Evolutionary conservation across 2,797 vertebrate species (phyloP).

Genomic region (Emydoidea blandingii): DNA sequence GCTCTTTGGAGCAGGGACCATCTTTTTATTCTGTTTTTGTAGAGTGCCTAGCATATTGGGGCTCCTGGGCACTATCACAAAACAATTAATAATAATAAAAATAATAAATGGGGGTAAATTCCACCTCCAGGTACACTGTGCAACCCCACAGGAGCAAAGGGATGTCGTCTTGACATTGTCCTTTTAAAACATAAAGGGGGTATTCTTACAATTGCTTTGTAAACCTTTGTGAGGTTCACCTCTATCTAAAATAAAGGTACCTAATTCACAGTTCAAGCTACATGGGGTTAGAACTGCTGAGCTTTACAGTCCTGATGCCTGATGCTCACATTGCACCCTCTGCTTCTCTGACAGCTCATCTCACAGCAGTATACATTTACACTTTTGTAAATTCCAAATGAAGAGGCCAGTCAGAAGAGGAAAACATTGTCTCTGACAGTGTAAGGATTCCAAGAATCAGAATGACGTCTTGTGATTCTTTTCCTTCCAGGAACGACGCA

Average conservation of each 20-base stretch:
- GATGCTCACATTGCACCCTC: neutral
- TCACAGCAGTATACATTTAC: neutral
- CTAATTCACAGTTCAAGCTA: neutral
- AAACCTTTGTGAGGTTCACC: neutral
- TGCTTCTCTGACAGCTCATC: neutral
- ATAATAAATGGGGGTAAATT: neutral
- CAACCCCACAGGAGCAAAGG: neutral
- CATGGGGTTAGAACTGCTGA: neutral
- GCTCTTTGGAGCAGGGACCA: neutral
- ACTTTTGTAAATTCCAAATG: neutral
- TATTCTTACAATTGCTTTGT: neutral
- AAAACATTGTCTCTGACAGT: neutral
- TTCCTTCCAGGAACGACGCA: neutral
- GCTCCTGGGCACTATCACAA: neutral
- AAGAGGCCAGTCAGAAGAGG: neutral
- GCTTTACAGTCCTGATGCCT: neutral
- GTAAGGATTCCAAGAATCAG: rapidly evolving
- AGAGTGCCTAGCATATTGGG: neutral
- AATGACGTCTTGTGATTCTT: neutral
- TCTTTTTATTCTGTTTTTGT: neutral
- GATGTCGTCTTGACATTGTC: neutral
- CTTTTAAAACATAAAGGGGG: neutral
- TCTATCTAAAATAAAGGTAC: neutral
- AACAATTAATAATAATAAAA: neutral
- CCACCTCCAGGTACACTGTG: neutral